Evolutionary conservation across 2,113 vertebrate genomes (phyloP).

Genomic region (Phainopepla nitens): DNA sequence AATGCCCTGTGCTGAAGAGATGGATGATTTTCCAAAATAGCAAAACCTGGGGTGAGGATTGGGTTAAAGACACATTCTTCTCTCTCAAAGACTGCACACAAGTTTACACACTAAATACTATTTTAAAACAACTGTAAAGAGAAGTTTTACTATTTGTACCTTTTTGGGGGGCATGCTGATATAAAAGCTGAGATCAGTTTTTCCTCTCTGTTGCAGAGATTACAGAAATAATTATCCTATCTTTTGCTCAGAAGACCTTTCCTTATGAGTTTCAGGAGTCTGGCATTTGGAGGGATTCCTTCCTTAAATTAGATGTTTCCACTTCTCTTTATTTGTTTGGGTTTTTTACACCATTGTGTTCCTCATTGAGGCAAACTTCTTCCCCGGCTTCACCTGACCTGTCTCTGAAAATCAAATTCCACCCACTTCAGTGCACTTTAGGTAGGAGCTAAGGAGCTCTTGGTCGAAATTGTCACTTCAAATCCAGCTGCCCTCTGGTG

Average conservation of each 20-base stretch:
- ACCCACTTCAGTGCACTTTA: not conserved
- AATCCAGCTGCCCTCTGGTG: not conserved
- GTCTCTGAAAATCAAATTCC: not conserved
- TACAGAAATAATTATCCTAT: not conserved
- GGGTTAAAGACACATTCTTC: not conserved
- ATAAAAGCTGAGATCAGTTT: not conserved
- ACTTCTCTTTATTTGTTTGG: not conserved
- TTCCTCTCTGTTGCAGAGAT: not conserved
- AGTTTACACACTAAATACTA: not conserved
- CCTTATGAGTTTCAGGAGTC: not conserved
- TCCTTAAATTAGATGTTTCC: not conserved
- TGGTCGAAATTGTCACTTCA: not conserved
- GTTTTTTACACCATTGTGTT: not conserved
- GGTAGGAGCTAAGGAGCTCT: not conserved
- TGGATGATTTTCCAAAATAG: not conserved
- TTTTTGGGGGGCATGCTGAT: accelerated
- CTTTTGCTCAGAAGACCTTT: not conserved
- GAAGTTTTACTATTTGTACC: not conserved
- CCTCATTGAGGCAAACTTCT: not conserved
- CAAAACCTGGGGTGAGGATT: not conserved
- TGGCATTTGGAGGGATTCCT: not conserved
- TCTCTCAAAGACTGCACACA: not conserved
- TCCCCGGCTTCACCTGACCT: not conserved
- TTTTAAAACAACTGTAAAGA: not conserved
- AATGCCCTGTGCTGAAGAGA: not conserved